Base-by-base conservation (phyloP, 2,113 vertebrate genomes). In the Myxocyprinus asiaticus region DNA sequence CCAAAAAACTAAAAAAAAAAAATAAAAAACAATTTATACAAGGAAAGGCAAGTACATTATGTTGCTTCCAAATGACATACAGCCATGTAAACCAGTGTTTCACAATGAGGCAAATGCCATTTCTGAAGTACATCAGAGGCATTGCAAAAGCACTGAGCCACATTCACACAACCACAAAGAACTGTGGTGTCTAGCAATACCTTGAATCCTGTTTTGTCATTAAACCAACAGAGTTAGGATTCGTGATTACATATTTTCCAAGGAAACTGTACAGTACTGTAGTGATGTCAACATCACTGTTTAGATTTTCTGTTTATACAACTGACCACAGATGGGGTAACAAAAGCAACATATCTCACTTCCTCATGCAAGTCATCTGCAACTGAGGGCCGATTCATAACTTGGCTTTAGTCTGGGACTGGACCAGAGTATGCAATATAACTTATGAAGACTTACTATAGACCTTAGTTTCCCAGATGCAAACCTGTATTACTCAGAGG, bases 201-300 rank as follows among this genome's bases (percentile, higher is more conserved):
- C 44, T 74, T 11, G 14, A 74, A 62, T 50, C 71, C 71, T 50
- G 58, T 9, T 17, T 62, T 42, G 4, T 53, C 64, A 67, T 45
- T 2, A 42, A 33, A 33, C 8, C 51, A 43, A 64, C 17, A 61
- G 56, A 64, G 45, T 22, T 68, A 67, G 42, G n/a, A 59, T 17
- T 61, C 50, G 9, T 69, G 81, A 76, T 77, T 64, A 43, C 33
- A 59, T 61, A 76, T 56, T 79, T 83, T 77, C 66, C 75, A 44
- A 80, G 73, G 47, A 80, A 80, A 42, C 51, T 12, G 74, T 7
- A 65, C 67, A 48, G 59, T 76, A 65, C 67, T 56, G 59, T 76
- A 14, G 2, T 22, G 44, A 44, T 51, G n/a, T 5, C 56, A 64
- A 64, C 4, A 12, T 78, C 69, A 82, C 9, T 51, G 64, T 84